Evolutionary conservation across 2,888 invertebrate species (phyloP).

Genomic region (Lepidocyrtinus sp.): DNA sequence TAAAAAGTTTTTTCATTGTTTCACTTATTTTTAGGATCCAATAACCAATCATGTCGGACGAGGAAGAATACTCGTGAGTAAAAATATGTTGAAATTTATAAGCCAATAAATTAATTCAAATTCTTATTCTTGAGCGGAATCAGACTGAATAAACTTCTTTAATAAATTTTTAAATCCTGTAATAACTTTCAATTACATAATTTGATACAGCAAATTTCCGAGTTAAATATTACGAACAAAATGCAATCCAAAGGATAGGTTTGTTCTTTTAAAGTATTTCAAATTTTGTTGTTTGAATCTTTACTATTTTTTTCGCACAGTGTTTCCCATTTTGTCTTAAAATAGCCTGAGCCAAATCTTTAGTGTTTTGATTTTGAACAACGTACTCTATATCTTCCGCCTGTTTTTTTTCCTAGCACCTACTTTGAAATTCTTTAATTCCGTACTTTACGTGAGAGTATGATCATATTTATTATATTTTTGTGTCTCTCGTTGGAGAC

Average conservation of each 20-base stretch:
- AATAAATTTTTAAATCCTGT: neutral
- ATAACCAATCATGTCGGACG: constrained; percentile 63
- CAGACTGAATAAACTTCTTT: neutral
- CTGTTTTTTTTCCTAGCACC: neutral
- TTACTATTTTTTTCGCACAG: neutral
- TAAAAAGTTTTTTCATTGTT: constrained; percentile 21
- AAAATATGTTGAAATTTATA: constrained; percentile 7
- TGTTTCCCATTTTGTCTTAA: constrained; percentile 56
- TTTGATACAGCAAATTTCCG: neutral
- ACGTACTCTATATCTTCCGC: constrained; percentile 5
- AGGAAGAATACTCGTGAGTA: constrained; percentile 65
- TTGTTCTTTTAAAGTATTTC: neutral
- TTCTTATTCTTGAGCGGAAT: neutral
- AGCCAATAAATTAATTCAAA: neutral
- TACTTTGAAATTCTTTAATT: constrained; percentile 51
- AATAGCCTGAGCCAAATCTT: constrained; percentile 46
- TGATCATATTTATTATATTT: constrained; percentile 42
- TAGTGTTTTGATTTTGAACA: neutral
- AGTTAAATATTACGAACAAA: neutral
- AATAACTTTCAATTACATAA: neutral
- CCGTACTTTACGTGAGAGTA: constrained; percentile 34
- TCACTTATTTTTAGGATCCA: constrained; percentile 46
- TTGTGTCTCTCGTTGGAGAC: constrained; percentile 10
- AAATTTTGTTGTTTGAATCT: neutral
- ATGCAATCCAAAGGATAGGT: neutral